These are phyloP conservation scores for Premnoplex brunnescens DNA, from an alignment of 2,797 vertebrate species.

Conservation along the genomic window DNA sequence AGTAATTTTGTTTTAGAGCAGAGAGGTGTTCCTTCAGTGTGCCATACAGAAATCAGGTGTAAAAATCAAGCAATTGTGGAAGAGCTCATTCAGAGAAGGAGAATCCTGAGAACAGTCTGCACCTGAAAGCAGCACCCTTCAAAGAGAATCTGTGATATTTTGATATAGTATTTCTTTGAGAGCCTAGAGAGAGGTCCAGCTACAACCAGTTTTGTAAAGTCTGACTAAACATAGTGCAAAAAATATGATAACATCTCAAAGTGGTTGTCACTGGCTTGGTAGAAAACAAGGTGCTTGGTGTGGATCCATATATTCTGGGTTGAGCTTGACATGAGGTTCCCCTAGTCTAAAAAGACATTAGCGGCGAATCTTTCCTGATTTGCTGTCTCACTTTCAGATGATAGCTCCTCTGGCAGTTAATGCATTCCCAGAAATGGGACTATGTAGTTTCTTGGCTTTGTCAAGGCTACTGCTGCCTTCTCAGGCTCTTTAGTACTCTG, in stretches of 20 bases:
- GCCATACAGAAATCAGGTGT: neutral
- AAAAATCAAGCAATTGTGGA: neutral
- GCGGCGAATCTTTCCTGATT: neutral
- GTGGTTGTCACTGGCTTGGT: neutral
- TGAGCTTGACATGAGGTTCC: neutral
- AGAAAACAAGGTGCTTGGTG: neutral
- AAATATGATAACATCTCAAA: neutral
- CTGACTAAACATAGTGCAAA: neutral
- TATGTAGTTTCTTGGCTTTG: neutral
- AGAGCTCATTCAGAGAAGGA: neutral
- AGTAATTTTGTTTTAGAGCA: neutral
- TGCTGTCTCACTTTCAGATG: neutral
- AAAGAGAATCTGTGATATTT: neutral
- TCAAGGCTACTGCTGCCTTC: neutral
- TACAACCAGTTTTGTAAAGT: neutral
- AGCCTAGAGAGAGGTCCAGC: neutral
- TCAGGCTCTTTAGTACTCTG: neutral
- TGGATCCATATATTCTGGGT: neutral
- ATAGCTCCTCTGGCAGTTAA: constrained; percentile 14
- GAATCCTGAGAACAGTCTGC: neutral
- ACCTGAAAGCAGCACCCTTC: neutral
- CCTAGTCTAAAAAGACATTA: neutral
- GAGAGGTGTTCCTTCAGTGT: neutral
- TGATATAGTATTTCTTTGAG: neutral
- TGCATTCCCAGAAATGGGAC: neutral